Conservation (phyloP, 2,888 invertebrate genomes). For the Caprella mutica region DNA sequence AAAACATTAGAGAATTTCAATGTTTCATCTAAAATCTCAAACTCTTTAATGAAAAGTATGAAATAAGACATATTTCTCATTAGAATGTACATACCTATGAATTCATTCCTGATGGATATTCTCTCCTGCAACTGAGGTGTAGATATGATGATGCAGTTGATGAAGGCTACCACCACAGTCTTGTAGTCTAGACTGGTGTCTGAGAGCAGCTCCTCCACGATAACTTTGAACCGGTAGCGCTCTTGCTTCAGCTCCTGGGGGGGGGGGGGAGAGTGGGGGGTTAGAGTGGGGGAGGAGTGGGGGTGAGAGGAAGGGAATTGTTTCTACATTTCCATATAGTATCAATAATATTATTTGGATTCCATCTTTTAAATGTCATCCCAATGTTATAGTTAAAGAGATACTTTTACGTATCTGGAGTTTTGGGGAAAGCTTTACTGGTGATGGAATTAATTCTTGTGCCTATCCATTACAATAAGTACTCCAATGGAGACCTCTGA, state of each 20-base stretch:
- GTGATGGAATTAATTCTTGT: not conserved
- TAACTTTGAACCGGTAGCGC: constrained; percentile 75
- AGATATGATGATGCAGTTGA: constrained; percentile 90
- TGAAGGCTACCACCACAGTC: constrained; percentile 80
- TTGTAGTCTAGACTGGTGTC: constrained; percentile 71
- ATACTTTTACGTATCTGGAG: not conserved
- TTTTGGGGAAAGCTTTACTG: not conserved
- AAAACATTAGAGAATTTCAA: constrained; percentile 24
- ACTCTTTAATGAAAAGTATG: not conserved
- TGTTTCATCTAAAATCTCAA: not conserved
- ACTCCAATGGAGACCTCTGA: too few relatives aligned
- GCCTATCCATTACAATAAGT: too few relatives aligned
- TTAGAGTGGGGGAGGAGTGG: not conserved
- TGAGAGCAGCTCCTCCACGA: constrained; percentile 74
- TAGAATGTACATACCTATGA: constrained; percentile 61
- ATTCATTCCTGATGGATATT: constrained; percentile 79
- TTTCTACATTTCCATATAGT: too few relatives aligned
- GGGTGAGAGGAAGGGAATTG: too few relatives aligned
- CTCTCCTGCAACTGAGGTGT: constrained; percentile 75
- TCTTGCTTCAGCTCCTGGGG: constrained; percentile 67
- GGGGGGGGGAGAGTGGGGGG: not conserved
- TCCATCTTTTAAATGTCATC: too few relatives aligned
- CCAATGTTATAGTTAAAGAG: too few relatives aligned
- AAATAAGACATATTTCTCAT: not conserved
- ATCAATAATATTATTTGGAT: too few relatives aligned